Conservation (phyloP, 2,888 invertebrate species). For the Craniophora ligustri region DNA sequence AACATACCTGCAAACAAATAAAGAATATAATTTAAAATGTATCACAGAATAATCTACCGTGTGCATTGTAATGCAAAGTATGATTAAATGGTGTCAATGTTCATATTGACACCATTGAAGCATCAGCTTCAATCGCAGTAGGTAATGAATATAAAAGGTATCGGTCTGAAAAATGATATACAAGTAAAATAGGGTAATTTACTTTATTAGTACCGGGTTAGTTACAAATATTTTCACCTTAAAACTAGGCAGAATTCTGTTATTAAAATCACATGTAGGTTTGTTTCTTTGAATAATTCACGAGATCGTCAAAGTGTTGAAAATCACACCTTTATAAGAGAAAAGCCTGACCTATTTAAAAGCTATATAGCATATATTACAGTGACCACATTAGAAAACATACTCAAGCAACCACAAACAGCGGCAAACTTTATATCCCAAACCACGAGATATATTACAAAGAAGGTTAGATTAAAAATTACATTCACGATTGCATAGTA, state of each 20-base stretch:
- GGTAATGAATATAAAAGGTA: no score
- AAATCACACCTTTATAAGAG: background rate
- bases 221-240: background rate
- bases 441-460: constrained; percentile 21
- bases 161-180: no score
- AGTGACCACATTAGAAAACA: constrained; percentile 13
- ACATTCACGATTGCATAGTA: constrained; percentile 39
- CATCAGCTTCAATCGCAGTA: no score
- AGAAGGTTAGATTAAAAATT: constrained; percentile 42
- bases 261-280: background rate
- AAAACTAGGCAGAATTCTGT: background rate
- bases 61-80: constrained; percentile 16
- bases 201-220: background rate
- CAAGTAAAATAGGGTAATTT: background rate
- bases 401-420: constrained; percentile 12
- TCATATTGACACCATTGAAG: no score
- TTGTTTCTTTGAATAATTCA: background rate
- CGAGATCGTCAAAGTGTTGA: background rate
- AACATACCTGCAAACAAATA: constrained; percentile 50
- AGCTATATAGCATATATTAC: background rate
- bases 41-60: constrained; percentile 13
- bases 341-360: background rate
- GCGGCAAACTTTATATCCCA: constrained; percentile 3
- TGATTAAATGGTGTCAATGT: no score
- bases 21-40: constrained; percentile 34